Percentiles rank a stretch among this genome's conserved stretches.
Conservation (phyloP, 2,888 invertebrate genomes). For the Microctonus hyperodae region DNA sequence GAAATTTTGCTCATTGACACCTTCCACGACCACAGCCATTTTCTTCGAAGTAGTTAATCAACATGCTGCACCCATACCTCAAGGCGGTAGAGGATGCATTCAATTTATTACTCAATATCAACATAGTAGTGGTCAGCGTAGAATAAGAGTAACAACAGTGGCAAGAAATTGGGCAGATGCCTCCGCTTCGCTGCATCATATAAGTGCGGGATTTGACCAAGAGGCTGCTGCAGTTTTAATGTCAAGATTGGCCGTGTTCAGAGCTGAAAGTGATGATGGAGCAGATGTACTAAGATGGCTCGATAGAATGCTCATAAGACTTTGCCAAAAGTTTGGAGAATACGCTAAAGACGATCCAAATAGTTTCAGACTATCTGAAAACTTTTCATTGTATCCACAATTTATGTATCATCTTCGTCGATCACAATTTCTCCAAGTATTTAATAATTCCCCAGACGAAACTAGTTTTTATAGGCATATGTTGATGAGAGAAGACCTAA, state of each 20-base stretch:
- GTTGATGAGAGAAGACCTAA: slow-evolving; percentile 96
- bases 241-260: slow-evolving; percentile 95
- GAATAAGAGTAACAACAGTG: slow-evolving; percentile 95
- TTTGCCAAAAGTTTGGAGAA: slow-evolving; percentile 99
- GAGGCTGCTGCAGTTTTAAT: slow-evolving; percentile 98
- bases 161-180: slow-evolving; percentile 99
- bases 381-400: slow-evolving; percentile 98
- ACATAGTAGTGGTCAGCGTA: slow-evolving; percentile 93
- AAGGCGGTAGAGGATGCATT: slow-evolving; percentile 95
- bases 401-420: slow-evolving; percentile 99
- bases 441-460: slow-evolving; percentile 99
- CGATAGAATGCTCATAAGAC: slow-evolving; percentile 94
- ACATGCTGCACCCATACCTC: slow-evolving; percentile 93
- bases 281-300: slow-evolving; percentile 99
- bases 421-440: slow-evolving; percentile 98
- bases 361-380: slow-evolving; percentile 94
- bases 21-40: slow-evolving; percentile 90
- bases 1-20: slow-evolving; percentile 96
- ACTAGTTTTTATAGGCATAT: slow-evolving; percentile 98
- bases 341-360: slow-evolving; percentile 97
- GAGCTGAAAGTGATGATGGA: slow-evolving; percentile 94
- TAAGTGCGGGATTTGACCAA: slow-evolving; percentile 96
- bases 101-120: slow-evolving; percentile 99
- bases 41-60: slow-evolving; percentile 98
- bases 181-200: slow-evolving; percentile 85